These are phyloP conservation scores for Pygmarrhopalites habei DNA, from an alignment of 1,140 invertebrate species.

Conservation along the genomic window DNA sequence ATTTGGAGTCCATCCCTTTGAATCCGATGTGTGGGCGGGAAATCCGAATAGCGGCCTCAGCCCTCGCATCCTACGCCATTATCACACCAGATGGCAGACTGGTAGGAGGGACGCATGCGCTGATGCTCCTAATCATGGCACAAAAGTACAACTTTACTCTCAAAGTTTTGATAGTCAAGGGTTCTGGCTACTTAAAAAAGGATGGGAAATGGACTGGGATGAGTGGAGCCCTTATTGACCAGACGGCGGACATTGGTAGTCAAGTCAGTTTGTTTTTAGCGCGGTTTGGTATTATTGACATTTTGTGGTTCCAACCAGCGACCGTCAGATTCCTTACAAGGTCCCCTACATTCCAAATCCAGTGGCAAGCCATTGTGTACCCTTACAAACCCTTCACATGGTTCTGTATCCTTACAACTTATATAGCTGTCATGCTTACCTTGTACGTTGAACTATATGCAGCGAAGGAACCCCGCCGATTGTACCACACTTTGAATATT, in stretches of 20 bases:
- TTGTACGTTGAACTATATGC: no score
- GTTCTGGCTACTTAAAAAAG: conserved; percentile 1
- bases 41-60: conserved; percentile 14
- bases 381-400: conserved; percentile 17
- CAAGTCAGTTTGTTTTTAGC: conserved; percentile 15
- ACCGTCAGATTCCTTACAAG: conserved; percentile 20
- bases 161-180: no score
- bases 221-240: conserved; percentile 22
- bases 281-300: conserved; percentile 22
- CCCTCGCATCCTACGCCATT: conserved; percentile 18
- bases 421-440: no score
- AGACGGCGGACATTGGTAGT: conserved; percentile 22
- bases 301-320: conserved; percentile 15
- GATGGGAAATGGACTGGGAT: conserved; percentile 30
- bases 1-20: no score
- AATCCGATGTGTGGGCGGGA: neutral
- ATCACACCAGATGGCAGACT: neutral
- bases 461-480: no score
- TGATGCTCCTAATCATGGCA: conserved; percentile 19
- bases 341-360: conserved; percentile 6
- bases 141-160: no score
- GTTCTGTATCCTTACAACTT: conserved; percentile 9
- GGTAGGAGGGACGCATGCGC: conserved; percentile 25
- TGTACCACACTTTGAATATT: conserved; percentile 11
- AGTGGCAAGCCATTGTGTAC: conserved; percentile 27